A percentile compares a stretch with the other conserved stretches of the same genome.
Evolutionary conservation across 2,888 invertebrate genomes (phyloP).

Genomic region (Caenorhabditis parvicauda): DNA sequence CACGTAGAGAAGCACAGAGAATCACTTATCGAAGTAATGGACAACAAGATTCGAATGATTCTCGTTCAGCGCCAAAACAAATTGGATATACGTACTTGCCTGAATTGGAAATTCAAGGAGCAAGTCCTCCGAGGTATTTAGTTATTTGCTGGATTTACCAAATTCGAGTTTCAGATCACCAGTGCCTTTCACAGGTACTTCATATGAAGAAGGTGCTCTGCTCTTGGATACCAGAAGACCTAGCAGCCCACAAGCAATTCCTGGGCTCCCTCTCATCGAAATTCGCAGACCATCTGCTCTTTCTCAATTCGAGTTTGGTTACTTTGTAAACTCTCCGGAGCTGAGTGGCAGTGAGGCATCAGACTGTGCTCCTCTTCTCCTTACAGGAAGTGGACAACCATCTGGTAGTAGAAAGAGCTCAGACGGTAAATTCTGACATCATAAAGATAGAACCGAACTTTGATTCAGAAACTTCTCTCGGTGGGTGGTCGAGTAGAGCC

Average conservation of each 20-base stretch:
- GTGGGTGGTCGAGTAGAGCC: conserved; percentile 60
- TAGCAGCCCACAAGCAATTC: conserved; percentile 59
- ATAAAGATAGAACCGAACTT: background rate
- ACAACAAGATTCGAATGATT: conserved; percentile 39
- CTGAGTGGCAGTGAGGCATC: conserved; percentile 44
- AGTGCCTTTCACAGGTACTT: conserved; percentile 32
- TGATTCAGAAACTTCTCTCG: conserved; percentile 51
- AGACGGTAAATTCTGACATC: conserved; percentile 38
- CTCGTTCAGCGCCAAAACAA: conserved; percentile 22
- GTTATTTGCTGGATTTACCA: background rate
- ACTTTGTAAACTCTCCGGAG: conserved; percentile 61
- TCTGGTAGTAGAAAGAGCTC: conserved; percentile 41
- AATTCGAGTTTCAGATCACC: conserved; percentile 25
- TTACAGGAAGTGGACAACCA: conserved; percentile 35
- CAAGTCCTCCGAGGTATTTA: conserved; percentile 55
- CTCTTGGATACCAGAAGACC: conserved; percentile 45
- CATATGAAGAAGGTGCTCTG: conserved; percentile 33
- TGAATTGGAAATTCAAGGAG: conserved; percentile 59
- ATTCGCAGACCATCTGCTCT: conserved; percentile 59
- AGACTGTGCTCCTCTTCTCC: conserved; percentile 59
- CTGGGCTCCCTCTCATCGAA: conserved; percentile 60
- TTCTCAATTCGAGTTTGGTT: conserved; percentile 61
- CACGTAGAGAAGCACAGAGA: conserved; percentile 50
- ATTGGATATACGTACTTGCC: conserved; percentile 56
- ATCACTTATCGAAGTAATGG: conserved; percentile 43